Base-by-base conservation (phyloP, 2,888 invertebrate species). In the Pseudococcus viburni region DNA sequence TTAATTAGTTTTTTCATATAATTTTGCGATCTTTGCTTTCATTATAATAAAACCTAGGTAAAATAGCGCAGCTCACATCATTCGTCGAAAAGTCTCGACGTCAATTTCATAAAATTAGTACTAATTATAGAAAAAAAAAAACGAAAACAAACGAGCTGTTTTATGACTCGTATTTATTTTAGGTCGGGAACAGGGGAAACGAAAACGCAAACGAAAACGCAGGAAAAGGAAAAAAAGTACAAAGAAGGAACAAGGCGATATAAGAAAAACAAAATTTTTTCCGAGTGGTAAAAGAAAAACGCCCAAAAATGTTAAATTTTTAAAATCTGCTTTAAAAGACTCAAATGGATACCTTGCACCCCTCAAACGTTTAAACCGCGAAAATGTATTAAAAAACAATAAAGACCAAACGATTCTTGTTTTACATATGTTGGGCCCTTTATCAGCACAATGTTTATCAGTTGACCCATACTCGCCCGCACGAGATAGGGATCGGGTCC, bases 381-480 rank as follows among this genome's bases (percentile, higher is more conserved):
- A 46, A 83, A 83, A 83, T 83, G 80, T 83, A 83, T 83, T 83
- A 83, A 46, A 83, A 83, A 83, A 46, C 80, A 83, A 83, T 83
- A 83, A 83, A 83, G 80, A 83, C 80, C 80, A 83, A 83, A 46
- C 80, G 80, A 73, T 73, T 33, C 73, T 73, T 73, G 46, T 83
- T 83, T 83, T 83, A 83, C 80, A 83, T 83, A 83, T 83, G 80
- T 83, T 83, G 6, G 42, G 80, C 80, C 80, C n/a, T n/a, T 42
- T 83, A 83, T 83, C 80, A 83, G 80, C 80, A 46, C 80, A 83
- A 83, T 83, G 80, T 83, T 83, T 83, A 83, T 83, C 80, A 46
- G 80, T 83, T 83, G 26, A 42, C 3, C 42, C n/a, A n/a, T 64
- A 39, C 80, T 42, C 39, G 12, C 39, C 42, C 42, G 17, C 15